phyloP scores from a whole-genome alignment of 2,113 vertebrate species.

The Accipiter virgatus region DNA sequence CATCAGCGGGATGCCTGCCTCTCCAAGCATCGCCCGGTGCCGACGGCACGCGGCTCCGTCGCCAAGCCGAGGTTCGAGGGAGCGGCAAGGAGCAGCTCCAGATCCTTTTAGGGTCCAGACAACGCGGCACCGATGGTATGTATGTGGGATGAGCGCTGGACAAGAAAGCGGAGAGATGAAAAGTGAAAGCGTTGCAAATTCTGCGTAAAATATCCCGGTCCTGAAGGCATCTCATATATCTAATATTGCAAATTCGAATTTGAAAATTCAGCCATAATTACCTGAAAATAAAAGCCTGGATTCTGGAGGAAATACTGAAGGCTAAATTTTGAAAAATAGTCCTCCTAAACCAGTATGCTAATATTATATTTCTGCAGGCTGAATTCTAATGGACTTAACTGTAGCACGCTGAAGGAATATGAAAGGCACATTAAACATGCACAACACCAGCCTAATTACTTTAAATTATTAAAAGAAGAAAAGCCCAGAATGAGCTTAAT shows the following conservation, averaged over 20 bases:
- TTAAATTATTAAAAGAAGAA: not conserved
- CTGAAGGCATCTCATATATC: not conserved
- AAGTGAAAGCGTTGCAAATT: not conserved
- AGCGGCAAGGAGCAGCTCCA: not conserved
- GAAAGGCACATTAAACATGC: not conserved
- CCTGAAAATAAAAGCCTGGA: not conserved
- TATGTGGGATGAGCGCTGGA: not conserved
- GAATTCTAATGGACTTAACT: not conserved
- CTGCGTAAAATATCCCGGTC: not conserved
- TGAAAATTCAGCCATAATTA: not conserved
- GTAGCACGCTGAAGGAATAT: not conserved
- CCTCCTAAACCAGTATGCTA: not conserved
- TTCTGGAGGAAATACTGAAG: not conserved
- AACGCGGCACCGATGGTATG: rapidly evolving
- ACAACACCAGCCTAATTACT: not conserved
- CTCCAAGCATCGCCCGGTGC: not conserved
- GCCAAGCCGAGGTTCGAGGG: not conserved
- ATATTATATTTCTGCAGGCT: not conserved
- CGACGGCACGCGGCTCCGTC: not conserved
- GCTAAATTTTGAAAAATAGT: not conserved
- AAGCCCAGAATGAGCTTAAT: not conserved
- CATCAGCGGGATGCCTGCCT: not conserved
- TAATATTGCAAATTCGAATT: not conserved
- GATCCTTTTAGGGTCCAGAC: no score
- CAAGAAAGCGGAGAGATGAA: not conserved